Evolutionary conservation across 2,888 invertebrate species (phyloP), one percentile per base, ranked within the genome.

Genomic region (Philaethria dido): DNA sequence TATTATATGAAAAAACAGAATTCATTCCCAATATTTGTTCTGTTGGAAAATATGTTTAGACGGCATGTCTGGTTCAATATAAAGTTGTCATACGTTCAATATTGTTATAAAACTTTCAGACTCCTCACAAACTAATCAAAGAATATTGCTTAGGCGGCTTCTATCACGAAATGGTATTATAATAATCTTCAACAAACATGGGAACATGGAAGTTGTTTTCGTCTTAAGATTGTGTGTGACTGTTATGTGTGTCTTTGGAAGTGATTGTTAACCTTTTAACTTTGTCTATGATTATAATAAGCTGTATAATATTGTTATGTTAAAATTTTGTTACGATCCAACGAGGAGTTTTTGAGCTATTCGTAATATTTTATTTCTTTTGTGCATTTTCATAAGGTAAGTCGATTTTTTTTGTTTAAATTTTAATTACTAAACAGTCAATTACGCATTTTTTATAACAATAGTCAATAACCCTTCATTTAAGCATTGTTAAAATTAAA

Each of bases 61-160:
- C 29, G 54, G 33, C 44, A 62, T 45, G 62, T 52, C 62, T 63
- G 52, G 14, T 44, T 20, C 44, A 54, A 63, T 63, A 63, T 63
- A 54, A 64, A 47, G 13, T 55, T 63, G 63, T 47, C 45, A 47
- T 55, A 55, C 55, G 25, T 16, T 64, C 55, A 55, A 64, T 64
- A 64, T 45, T 64, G 13, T 55, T 55, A 64, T 55, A 47, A 64
- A 64, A 64, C 45, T 64, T 55, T 55, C 33, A 36, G 54, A n/a
- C 29, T 57, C 22, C 22, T 14, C 36, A 22, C 33, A 57, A 64
- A 64, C 55, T 64, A 64, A 64, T 64, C 64, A 64, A 64, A 64
- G 64, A 64, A 64, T 55, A 64, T 64, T 64, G 64, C 55, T 64
- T 64, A 64, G 20, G 25, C 18, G 62, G 52, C 62, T 62, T 62